These are phyloP conservation scores for Lepus americanus DNA, from an alignment of 2,113 vertebrate species.

Conservation along the genomic window DNA sequence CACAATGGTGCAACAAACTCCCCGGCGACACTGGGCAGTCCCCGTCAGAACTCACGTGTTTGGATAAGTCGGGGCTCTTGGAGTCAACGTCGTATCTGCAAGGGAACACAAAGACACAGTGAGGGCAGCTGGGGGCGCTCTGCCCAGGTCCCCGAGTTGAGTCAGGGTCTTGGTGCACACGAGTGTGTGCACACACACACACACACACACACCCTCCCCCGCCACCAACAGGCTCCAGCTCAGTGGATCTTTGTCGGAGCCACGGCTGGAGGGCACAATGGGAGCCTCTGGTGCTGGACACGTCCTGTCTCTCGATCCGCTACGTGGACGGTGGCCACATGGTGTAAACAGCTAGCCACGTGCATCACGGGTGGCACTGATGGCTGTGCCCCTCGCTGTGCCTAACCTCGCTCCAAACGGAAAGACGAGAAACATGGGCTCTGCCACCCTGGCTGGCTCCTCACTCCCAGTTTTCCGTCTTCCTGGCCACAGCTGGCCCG, in stretches of 20 bases:
- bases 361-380: background rate
- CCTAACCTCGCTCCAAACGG: background rate
- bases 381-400: background rate
- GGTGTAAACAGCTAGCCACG: background rate
- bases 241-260: background rate
- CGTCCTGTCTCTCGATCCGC: background rate
- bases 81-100: conserved; percentile 97
- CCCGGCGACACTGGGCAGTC: background rate
- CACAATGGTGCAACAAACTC: background rate
- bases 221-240: background rate
- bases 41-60: conserved; percentile 92
- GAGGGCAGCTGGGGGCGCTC: background rate
- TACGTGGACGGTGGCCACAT: background rate
- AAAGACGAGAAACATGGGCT: background rate
- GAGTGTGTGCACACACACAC: too few species aligned
- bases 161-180: background rate
- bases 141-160: too few species aligned
- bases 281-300: background rate
- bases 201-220: background rate
- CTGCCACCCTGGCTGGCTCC: background rate
- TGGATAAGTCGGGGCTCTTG: conserved; percentile 96
- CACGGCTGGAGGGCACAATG: too few species aligned
- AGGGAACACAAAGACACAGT: conserved; percentile 50
- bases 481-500: background rate
- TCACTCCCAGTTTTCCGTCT: background rate